Evolutionary conservation across 2,113 vertebrate species (phyloP).

Genomic region (Talpa occidentalis): DNA sequence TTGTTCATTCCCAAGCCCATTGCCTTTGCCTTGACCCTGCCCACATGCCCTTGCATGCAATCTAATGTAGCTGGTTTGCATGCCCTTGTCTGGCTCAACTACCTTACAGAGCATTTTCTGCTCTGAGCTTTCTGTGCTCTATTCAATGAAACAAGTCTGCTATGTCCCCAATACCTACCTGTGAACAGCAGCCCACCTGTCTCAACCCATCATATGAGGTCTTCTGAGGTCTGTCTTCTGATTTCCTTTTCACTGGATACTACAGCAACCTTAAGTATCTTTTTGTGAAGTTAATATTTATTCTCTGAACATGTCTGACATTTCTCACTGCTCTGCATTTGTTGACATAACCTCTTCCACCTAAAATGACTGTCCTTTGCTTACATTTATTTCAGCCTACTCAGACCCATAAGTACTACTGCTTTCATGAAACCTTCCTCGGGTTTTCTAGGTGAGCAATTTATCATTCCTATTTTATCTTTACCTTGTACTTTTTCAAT

Average conservation of each 20-base stretch:
- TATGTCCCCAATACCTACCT: neutral
- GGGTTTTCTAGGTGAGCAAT: neutral
- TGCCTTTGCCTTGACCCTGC: neutral
- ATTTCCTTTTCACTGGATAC: neutral
- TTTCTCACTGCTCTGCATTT: neutral
- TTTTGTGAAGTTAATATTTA: neutral
- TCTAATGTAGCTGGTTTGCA: neutral
- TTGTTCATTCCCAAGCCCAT: neutral
- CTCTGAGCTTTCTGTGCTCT: neutral
- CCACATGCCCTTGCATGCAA: neutral
- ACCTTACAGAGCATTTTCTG: neutral
- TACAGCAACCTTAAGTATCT: neutral
- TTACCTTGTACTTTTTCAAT: neutral
- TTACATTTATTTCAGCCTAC: neutral
- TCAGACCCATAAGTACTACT: neutral
- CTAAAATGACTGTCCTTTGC: neutral
- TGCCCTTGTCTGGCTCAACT: neutral
- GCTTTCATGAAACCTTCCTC: neutral
- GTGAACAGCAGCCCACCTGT: neutral
- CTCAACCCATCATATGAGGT: neutral
- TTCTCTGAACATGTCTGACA: neutral
- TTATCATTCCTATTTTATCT: neutral
- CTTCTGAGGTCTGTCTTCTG: neutral
- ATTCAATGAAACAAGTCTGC: neutral
- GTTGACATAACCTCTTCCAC: neutral